Base-by-base conservation (phyloP, 2,888 invertebrate species). In the Coleophora flavipennella region DNA sequence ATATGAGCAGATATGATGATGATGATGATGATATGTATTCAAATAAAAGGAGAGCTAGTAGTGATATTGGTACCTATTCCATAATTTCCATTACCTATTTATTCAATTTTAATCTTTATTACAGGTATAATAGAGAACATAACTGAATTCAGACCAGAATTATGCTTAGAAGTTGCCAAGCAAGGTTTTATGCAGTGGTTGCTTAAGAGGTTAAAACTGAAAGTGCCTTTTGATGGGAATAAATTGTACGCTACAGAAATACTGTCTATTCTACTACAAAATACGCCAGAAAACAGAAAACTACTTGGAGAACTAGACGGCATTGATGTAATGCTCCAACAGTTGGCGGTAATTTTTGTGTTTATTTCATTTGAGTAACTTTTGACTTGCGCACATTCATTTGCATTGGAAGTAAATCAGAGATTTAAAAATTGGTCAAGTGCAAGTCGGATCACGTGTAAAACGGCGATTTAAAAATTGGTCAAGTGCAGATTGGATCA, bases 241-340 rank as follows among this genome's bases (percentile, higher is more conserved):
- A 98, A 97, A 78, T 79, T 99, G 35, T 99, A 98, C 75, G 93
- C 93, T 36, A 96, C 96, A 67, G 99, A 99, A 86, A 92, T 99
- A 50, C 79, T 99, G 35, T 96, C 98, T 11, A 97, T 99, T 67
- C 83, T 99, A 9, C 84, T 99, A 39, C 99, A 99, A 84, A 92
- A 92, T 49, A 93, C 94, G 48, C 92, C 92, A 43, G 92, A 91
- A 38, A 96, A 95, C 67, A 88, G 93, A 50, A 81, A 90, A 38
- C 67, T 92, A 14, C 80, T 97, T 13, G 97, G 98, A n/a, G 94
- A 95, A 58, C 71, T 96, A 33, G 98, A 99, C 65, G 97, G 97
- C 2, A 97, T 99, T 57, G 99, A 99, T 85, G 93, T 96, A 28
- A 78, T 99, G 34, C 84, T 99, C 8, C 97, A 98, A 74, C 99